Percentiles rank a stretch among this genome's conserved stretches.
Evolutionary conservation across 2,797 vertebrate species (phyloP).

Genomic region (Salarias fasciatus): DNA sequence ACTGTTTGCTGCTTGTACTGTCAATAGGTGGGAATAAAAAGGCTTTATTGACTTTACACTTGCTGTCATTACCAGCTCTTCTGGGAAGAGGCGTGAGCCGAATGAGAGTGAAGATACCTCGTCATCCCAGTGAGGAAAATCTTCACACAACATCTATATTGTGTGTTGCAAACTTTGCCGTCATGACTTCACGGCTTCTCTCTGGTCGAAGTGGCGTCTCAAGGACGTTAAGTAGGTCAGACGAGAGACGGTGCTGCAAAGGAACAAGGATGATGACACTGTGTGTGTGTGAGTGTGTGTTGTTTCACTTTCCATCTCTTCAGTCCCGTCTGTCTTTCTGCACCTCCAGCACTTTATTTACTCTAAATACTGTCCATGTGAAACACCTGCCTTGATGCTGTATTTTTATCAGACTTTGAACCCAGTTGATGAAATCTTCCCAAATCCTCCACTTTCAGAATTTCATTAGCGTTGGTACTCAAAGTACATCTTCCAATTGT

Average conservation of each 20-base stretch:
- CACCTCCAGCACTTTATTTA: no score
- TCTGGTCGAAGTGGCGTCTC: conserved; percentile 32
- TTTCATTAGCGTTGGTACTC: no score
- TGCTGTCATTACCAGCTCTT: conserved; percentile 31
- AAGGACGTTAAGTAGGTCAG: conserved; percentile 37
- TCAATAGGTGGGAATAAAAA: conserved; percentile 1
- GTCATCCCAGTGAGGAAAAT: conserved; percentile 34
- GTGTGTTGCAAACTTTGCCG: conserved; percentile 37
- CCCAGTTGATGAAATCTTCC: no score
- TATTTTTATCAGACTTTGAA: no score
- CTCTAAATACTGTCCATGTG: no score
- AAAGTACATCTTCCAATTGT: no score
- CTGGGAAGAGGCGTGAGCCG: conserved; percentile 25
- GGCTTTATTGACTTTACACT: conserved; percentile 2
- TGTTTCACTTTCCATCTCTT: conserved; percentile 11
- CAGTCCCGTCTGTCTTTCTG: no score
- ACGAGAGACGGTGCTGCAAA: conserved; percentile 9
- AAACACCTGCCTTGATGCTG: no score
- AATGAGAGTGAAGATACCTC: conserved; percentile 27
- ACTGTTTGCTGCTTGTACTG: conserved; percentile 12
- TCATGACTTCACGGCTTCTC: conserved; percentile 31
- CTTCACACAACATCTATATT: conserved; percentile 42
- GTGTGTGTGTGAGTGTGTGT: neutral
- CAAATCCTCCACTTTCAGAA: no score
- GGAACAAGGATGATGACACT: conserved; percentile 22